Evolutionary conservation across 2,888 invertebrate genomes (phyloP), one percentile per base, ranked within the genome.

Genomic region (Fragum sueziense): DNA sequence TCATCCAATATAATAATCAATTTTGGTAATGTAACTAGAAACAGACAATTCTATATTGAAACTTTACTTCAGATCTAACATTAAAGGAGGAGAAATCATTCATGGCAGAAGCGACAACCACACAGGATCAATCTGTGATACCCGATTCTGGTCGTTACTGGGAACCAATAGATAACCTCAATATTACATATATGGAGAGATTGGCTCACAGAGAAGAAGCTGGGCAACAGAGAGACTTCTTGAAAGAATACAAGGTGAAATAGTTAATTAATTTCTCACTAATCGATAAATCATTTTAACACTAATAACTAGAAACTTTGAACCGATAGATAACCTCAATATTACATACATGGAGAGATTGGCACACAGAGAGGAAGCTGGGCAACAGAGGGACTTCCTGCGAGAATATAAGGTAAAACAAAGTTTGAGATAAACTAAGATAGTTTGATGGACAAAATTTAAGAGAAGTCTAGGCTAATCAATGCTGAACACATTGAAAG

Each of bases 121-220:
- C 84, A 20, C 74, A 71, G 31, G 76, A 85, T 22, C 80, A 61
- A 27, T 78, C 84, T 0, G 77, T 78, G 57, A 52, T 82, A 11
- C 84, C 78, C 0, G 84, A 87, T 34, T 81, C 89, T 0, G 85
- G 79, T 71, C 86, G 88, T 22, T 74, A 82, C 33, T 91, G 91
- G 91, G 89, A 90, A 22, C 91, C 92, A 20, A 89, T 93, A 14
- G 92, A 92, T 82, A 87, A 91, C 79, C 84, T 85, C 70, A 93
- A 92, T 79, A 80, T 82, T n/a, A 81, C 86, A 7, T 92, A 87
- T 70, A 82, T 90, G 75, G 86, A 88, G 59, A 79, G 74, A 67
- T 68, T 90, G 25, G 78, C 84, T 22, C 82, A 84, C 11, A 65
- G 90, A 27, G 84, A 87, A 25, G 82, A 76, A 47, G 61, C 74